phyloP scores from a whole-genome alignment of 2,888 invertebrate genomes.

The Tipula unca region DNA sequence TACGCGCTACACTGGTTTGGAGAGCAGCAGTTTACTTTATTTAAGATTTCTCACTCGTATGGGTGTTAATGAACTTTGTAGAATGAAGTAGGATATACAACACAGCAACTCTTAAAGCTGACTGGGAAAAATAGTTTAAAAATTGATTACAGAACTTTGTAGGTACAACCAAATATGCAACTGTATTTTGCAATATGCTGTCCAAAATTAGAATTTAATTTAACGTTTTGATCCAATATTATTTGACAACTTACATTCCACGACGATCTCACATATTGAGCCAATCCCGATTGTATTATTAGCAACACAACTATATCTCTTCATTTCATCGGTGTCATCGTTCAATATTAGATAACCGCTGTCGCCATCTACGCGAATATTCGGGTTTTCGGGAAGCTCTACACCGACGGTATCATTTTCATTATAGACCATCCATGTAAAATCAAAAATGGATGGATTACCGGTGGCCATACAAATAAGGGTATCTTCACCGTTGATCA shows the following conservation, averaged over 20 bases:
- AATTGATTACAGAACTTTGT: too few relatives aligned
- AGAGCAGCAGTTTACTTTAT: too few relatives aligned
- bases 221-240: too few relatives aligned
- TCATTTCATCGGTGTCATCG: constrained; percentile 50
- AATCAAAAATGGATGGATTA: constrained; percentile 66
- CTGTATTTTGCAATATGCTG: too few relatives aligned
- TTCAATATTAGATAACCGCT: constrained; percentile 54
- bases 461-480: constrained; percentile 73
- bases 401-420: constrained; percentile 66
- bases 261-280: constrained; percentile 56
- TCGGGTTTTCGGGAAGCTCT: constrained; percentile 41
- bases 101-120: too few relatives aligned
- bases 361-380: constrained; percentile 36
- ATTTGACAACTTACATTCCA: constrained; percentile 57
- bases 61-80: too few relatives aligned
- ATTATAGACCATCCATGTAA: constrained; percentile 76
- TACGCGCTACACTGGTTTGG: too few relatives aligned
- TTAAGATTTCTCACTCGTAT: too few relatives aligned
- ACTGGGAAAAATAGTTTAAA: too few relatives aligned
- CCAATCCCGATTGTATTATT: constrained; percentile 73
- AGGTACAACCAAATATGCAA: too few relatives aligned
- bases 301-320: constrained; percentile 77
- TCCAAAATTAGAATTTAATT: too few relatives aligned
- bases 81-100: too few relatives aligned
- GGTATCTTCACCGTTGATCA: constrained; percentile 64